phyloP scores from a whole-genome alignment of 2,797 vertebrate genomes.

The Aldrovandia affinis region DNA sequence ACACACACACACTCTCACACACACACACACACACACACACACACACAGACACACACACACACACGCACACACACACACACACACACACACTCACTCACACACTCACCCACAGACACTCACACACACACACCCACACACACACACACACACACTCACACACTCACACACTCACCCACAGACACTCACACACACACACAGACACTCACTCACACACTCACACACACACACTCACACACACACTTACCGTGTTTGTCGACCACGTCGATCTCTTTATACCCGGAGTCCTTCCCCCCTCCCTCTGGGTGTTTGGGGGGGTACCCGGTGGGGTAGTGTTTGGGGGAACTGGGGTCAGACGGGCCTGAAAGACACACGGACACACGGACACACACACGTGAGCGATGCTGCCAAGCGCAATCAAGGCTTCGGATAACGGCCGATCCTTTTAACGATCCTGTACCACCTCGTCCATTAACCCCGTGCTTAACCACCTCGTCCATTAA shows the following conservation, averaged over 20 bases:
- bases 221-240: background rate
- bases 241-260: constrained; percentile 37
- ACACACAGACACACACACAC: too few species aligned
- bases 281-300: constrained; percentile 81
- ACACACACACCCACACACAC: background rate
- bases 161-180: too few species aligned
- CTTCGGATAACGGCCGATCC: too few species aligned
- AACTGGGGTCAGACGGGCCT: constrained; percentile 84
- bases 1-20: too few species aligned
- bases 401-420: too few species aligned
- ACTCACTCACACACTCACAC: background rate
- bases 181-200: background rate
- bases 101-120: background rate
- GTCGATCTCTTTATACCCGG: constrained; percentile 61
- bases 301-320: constrained; percentile 81
- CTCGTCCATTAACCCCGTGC: too few species aligned
- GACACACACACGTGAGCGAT: too few species aligned
- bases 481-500: too few species aligned
- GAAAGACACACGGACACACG: constrained; percentile 51
- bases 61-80: too few species aligned
- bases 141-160: background rate
- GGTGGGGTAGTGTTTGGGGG: constrained; percentile 84
- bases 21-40: too few species aligned
- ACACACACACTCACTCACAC: background rate
- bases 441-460: too few species aligned